Percentiles rank a stretch among this genome's conserved stretches.
phyloP scores from a whole-genome alignment of 2,888 invertebrate genomes.

The Horisme vitalbata region DNA sequence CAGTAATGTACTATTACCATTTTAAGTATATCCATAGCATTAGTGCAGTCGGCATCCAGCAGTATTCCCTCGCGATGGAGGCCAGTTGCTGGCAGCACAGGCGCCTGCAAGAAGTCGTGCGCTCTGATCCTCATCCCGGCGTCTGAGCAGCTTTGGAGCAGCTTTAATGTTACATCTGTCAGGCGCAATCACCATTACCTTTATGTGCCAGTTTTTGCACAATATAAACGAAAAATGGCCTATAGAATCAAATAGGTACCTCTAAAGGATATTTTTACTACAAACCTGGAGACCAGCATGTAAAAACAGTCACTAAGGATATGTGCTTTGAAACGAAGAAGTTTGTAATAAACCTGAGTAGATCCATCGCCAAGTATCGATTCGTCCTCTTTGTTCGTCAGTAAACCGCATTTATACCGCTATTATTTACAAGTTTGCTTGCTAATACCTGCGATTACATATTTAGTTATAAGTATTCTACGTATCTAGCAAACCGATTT shows the following conservation, averaged over 20 bases:
- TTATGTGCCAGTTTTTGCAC: constrained; percentile 10
- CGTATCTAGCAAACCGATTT: neutral
- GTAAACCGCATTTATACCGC: too few species aligned
- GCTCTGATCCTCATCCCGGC: constrained; percentile 44
- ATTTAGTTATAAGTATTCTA: too few species aligned
- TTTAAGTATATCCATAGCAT: constrained; percentile 23
- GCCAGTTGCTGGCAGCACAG: constrained; percentile 44
- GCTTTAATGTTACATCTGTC: constrained; percentile 35
- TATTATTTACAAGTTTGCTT: too few species aligned
- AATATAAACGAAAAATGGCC: too few species aligned
- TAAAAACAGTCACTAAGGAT: constrained; percentile 52
- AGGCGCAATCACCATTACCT: neutral
- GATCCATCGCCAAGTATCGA: constrained; percentile 42
- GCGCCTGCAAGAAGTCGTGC: constrained; percentile 23
- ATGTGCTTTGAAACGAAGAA: constrained; percentile 59
- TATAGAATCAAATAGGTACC: too few species aligned
- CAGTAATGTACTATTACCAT: constrained; percentile 3
- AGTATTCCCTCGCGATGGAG: constrained; percentile 58
- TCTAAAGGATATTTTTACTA: neutral
- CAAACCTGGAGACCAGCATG: constrained; percentile 63
- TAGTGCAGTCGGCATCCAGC: constrained; percentile 53
- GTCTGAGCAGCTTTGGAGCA: constrained; percentile 35
- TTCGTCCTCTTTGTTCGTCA: neutral
- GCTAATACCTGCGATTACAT: too few species aligned
- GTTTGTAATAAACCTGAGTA: constrained; percentile 43